phyloP scores from a whole-genome alignment of 2,113 vertebrate species.

The Peucedramus taeniatus region DNA sequence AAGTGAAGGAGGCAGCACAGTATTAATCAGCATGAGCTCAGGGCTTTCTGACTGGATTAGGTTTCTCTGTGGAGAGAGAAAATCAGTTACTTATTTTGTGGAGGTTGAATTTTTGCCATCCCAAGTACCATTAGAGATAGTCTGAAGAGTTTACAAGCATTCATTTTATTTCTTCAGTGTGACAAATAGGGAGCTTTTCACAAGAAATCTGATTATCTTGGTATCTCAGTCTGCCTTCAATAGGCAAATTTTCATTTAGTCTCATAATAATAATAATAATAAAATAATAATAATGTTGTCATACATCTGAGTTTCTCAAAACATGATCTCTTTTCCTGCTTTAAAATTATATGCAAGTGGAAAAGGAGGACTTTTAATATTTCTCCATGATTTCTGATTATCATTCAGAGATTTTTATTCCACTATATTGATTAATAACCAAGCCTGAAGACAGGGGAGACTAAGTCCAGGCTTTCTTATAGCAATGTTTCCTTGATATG shows the following conservation, averaged over 20 bases:
- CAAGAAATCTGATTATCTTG: neutral
- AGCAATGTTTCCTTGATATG: neutral
- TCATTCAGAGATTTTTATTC: neutral
- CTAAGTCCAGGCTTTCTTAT: neutral
- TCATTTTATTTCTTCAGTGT: neutral
- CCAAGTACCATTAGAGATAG: neutral
- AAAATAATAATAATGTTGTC: neutral
- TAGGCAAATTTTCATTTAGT: neutral
- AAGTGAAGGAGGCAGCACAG: neutral
- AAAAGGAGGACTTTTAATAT: neutral
- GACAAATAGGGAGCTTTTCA: neutral
- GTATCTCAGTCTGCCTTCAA: neutral
- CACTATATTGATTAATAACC: neutral
- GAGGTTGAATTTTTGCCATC: neutral
- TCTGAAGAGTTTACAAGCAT: neutral
- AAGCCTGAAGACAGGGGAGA: neutral
- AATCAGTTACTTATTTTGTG: conserved; percentile 13
- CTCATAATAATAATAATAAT: neutral
- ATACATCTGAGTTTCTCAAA: neutral
- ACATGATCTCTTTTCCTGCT: neutral
- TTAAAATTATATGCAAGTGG: neutral
- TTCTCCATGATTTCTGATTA: neutral
- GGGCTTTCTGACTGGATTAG: neutral
- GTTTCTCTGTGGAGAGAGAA: neutral
- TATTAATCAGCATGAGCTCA: neutral